Evolutionary conservation across 92 coral and sea anemone genomes (phyloP), one percentile per base, ranked within the genome.

Genomic region (Blastomussa wellsi): DNA sequence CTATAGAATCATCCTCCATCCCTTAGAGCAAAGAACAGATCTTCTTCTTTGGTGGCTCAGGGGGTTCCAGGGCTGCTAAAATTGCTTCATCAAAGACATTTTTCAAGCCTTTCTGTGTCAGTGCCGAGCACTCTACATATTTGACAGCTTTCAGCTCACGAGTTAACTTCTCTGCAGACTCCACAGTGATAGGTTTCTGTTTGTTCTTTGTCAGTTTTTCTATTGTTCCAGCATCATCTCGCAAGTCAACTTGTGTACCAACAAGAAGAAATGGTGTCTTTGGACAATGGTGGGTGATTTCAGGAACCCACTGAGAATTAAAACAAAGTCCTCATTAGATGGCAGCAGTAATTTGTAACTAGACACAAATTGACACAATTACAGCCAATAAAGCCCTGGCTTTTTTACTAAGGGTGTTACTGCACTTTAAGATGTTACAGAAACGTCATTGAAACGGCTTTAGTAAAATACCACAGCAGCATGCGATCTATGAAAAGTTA

Each of bases 241-340:
- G 79, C 83, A 96, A 91, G 90, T 96, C 99, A 53, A 96, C 99
- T 83, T 96, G 99, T 36, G 99, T 96, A 75, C 99, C 99, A 72
- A 96, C 99, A 68, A 96, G 97, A 62, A 96, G 93, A 88, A 94
- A 96, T 17, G 99, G 99, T 39, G 99, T 96, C 85, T 96, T 96
- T 5, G 99, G 99, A 79, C 99, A 96, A 47, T 96, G 99, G 83
- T 96, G 99, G 66, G 99, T 96, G 52, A 96, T 96, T 79, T 96
- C 99, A 80, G 99, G 99, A 20, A 96, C 99, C 99, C 99, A 96
- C 99, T 96, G n/a, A n/a, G n/a, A n/a, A n/a, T n/a, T n/a, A n/a
- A n/a, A n/a, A n/a, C n/a, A n/a, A n/a, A n/a, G n/a, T n/a, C n/a
- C n/a, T n/a, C n/a, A n/a, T n/a, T n/a, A n/a, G n/a, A n/a, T n/a